Conservation (phyloP, 2,113 vertebrate species). For the Capricornis sumatraensis region DNA sequence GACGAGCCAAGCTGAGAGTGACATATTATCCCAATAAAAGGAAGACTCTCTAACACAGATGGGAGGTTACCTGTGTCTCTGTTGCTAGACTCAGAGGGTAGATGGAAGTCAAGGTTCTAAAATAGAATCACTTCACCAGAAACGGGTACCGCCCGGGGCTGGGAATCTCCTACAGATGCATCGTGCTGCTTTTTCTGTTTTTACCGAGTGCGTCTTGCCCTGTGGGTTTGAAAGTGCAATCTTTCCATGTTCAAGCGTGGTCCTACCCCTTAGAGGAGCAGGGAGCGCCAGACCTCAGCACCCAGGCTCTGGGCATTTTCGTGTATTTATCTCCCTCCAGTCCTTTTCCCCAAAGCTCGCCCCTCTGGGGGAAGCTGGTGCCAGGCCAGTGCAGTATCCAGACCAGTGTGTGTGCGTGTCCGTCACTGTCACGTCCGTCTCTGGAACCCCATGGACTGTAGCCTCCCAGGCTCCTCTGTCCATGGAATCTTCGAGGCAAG, state of each 20-base stretch:
- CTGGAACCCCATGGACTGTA: not conserved
- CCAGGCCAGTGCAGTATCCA: not conserved
- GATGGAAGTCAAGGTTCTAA: not conserved
- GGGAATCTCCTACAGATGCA: not conserved
- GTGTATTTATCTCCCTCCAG: not conserved
- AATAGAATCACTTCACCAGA: not conserved
- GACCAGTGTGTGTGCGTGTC: not conserved
- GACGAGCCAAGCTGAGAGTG: not conserved
- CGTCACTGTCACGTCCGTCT: fast-evolving
- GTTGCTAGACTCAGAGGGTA: not conserved
- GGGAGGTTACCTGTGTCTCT: conserved; percentile 3
- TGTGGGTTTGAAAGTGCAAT: not conserved
- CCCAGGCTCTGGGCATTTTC: too few species aligned
- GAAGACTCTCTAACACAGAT: conserved; percentile 4
- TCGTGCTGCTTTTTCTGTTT: too few species aligned
- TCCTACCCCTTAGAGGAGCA: too few species aligned
- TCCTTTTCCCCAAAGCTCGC: not conserved
- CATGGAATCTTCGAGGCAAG: not conserved
- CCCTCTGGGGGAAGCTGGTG: too few species aligned
- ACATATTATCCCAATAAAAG: conserved; percentile 45
- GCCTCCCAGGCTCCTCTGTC: not conserved
- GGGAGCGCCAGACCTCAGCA: not conserved
- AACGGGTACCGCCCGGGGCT: not conserved
- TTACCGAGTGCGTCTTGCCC: fast-evolving
- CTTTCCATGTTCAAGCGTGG: fast-evolving